Evolutionary conservation across 2,797 vertebrate species (phyloP).

Genomic region (Sebastes diploproa): DNA sequence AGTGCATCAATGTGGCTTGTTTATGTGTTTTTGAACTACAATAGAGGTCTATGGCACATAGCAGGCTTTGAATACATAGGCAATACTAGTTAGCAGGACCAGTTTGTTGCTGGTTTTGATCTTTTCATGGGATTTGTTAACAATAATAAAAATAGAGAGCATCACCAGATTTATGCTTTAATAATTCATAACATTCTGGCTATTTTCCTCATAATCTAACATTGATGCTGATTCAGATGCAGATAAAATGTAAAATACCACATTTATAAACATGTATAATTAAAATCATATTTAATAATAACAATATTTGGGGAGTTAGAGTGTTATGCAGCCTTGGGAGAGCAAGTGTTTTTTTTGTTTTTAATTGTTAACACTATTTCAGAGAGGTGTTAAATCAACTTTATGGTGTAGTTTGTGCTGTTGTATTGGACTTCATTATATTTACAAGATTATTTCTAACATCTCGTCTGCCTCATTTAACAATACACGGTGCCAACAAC

Average conservation of each 20-base stretch:
- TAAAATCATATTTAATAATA: constrained; percentile 11
- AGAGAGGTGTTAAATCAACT: background rate
- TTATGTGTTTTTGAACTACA: constrained; percentile 1
- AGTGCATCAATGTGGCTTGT: background rate
- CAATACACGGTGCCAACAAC: background rate
- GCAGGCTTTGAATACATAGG: background rate
- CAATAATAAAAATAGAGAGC: background rate
- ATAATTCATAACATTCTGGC: background rate
- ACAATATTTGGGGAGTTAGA: background rate
- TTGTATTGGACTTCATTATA: background rate
- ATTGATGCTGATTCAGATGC: background rate
- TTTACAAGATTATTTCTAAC: background rate
- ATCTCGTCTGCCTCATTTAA: constrained; percentile 9
- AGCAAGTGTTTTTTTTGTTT: constrained; percentile 5
- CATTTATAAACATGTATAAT: constrained; percentile 9
- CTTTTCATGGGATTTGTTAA: background rate
- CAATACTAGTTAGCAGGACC: background rate
- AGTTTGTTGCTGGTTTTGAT: too few species aligned
- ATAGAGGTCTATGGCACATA: background rate
- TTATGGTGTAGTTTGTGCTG: background rate
- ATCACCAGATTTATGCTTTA: background rate
- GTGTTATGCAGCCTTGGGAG: background rate
- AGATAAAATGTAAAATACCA: background rate
- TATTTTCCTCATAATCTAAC: background rate
- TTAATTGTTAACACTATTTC: constrained; percentile 17